These are phyloP conservation scores for Caenorhabditis zanzibari DNA, from an alignment of 2,888 invertebrate genomes.

Conservation along the genomic window DNA sequence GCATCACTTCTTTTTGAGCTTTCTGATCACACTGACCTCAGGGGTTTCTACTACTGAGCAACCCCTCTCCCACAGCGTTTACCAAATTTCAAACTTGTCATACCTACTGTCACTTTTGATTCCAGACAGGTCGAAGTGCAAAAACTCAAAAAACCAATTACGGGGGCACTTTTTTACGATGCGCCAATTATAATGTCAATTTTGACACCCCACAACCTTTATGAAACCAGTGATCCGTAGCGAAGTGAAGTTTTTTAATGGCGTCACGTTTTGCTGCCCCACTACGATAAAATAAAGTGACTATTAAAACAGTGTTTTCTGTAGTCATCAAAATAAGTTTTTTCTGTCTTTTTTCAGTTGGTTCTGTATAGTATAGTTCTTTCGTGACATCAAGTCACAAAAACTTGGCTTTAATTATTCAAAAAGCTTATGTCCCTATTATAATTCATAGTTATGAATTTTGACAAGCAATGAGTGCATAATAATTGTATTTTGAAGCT, in stretches of 20 bases:
- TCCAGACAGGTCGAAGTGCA: conserved; percentile 19
- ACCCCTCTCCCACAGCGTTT: too few species aligned
- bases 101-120: too few species aligned
- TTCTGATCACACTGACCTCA: not conserved
- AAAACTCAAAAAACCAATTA: conserved; percentile 27
- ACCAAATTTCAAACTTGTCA: too few species aligned
- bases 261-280: conserved; percentile 14
- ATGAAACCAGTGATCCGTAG: conserved; percentile 11
- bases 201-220: conserved; percentile 14
- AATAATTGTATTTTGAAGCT: too few species aligned
- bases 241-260: conserved; percentile 15
- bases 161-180: not conserved
- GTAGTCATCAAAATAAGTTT: not conserved
- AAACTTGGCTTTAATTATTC: too few species aligned
- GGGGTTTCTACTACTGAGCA: not conserved
- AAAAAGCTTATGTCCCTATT: too few species aligned
- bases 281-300: not conserved
- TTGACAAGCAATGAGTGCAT: too few species aligned
- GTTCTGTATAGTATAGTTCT: too few species aligned
- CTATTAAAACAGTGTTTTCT: conserved; percentile 5
- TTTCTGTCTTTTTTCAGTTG: not conserved
- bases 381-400: too few species aligned
- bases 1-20: not conserved
- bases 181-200: conserved; percentile 34
- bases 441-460: too few species aligned